Base-by-base conservation (phyloP, 2,888 invertebrate genomes). In the Scaptomyza reducta region DNA sequence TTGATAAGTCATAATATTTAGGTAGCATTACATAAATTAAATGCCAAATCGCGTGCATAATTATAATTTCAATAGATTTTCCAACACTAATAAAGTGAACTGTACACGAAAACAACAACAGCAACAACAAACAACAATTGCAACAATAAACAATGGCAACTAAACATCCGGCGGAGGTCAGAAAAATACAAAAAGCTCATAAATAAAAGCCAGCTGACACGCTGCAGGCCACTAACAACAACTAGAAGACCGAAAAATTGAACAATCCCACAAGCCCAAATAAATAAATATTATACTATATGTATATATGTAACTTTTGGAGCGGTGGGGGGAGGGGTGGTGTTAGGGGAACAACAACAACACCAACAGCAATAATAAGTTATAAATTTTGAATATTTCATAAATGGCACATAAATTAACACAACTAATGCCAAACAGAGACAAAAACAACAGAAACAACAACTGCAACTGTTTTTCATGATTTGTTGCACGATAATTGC, bases 331-430 rank as follows among this genome's bases (percentile, higher is more conserved):
- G 38, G 38, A 13, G 7, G 38, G 14, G 14, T 11, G 33, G 11
- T 10, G 10, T 31, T 10, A 10, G 9, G 9, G 29, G 1, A 31
- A 31, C 31, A 29, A 25, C 25, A 25, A 25, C 25, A n/a, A n/a
- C n/a, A n/a, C n/a, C 51, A 59, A 70, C 42, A 73, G 56, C 63
- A 77, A 87, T 79, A 87, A 84, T 82, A 71, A 78, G 67, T 77
- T 77, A 83, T 73, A 83, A 86, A 88, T 88, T 86, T 84, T 79
- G 86, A 88, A 88, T 84, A 84, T 84, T 84, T 84, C 77, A 84
- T 75, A 84, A 85, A 87, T 87, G 88, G 79, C 75, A 86, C 88
- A 84, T 88, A 84, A 84, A 84, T 84, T 84, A 84, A 84, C 86
- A 86, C 84, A 88, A 77, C 83, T 87, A 84, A 84, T 85, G 77